Evolutionary conservation across 2,113 vertebrate genomes (phyloP), one percentile per base, ranked within the genome.

Genomic region (Rhombomys opimus): DNA sequence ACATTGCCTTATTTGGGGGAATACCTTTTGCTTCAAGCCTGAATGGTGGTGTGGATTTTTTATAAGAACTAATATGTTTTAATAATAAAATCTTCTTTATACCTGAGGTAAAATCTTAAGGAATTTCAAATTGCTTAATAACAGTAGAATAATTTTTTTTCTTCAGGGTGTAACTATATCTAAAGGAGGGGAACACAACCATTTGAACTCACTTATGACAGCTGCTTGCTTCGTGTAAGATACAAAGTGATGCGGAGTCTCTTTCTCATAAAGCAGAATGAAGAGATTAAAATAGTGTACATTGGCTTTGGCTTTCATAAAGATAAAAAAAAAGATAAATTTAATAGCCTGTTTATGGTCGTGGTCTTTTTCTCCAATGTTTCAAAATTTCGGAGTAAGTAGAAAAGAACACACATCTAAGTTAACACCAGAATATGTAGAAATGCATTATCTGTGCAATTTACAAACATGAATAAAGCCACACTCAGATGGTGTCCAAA

Each of bases 1-100:
- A 96, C 92, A 81, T 63, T 97, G 98, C 85, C 97, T 99, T 90
- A 90, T 98, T 96, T 27, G 2, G 87, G 50, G 78, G 96, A 93
- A 46, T 75, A 65, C 8, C 18, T 73, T 0, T 86, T 94, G 6
- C 20, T 82, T 96, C 25, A 63, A 35, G 52, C 38, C 23, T 65
- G 80, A 86, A 38, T 91, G 85, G 38, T 90, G 52, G 61, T 82
- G 61, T 87, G 23, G 63, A 11, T 41, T 50, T 67, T 87, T 50
- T 82, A 25, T 50, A 87, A 87, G 32, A 46, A 61, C 6, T 54
- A 73, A 54, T 68, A 86, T 94, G 75, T 95, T 90, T 73, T 32
- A 70, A 92, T 89, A 76, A 92, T 50, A 32, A 32, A 75, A 22
- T 50, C 63, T 65, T 7, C 46, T 65, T 85, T 85, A 85, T 46